Conservation (phyloP, 2,113 vertebrate species). For the Antidorcas marsupialis region DNA sequence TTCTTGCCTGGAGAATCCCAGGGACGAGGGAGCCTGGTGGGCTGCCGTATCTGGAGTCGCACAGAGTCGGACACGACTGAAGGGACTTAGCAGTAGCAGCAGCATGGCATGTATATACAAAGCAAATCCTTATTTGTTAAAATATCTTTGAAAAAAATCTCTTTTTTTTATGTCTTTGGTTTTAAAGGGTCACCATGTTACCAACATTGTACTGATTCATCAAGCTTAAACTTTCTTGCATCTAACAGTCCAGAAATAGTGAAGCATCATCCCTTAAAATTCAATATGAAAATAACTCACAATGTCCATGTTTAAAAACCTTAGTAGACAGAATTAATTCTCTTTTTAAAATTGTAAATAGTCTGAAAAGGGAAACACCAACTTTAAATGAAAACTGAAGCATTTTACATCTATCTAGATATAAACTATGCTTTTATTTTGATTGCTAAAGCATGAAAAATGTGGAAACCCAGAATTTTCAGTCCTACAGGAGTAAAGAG, state of each 20-base stretch:
- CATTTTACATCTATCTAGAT: not conserved
- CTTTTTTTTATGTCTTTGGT: not conserved
- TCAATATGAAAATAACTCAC: not conserved
- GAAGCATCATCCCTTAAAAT: not conserved
- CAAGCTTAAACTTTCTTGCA: not conserved
- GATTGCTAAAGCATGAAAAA: constrained; percentile 19
- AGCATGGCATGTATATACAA: not conserved
- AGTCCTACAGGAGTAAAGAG: not conserved
- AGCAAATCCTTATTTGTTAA: not conserved
- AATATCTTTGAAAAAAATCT: not conserved
- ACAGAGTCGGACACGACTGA: too few species aligned
- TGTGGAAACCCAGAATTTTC: not conserved
- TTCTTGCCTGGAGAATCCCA: too few species aligned
- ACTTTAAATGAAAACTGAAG: not conserved
- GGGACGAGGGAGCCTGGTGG: too few species aligned
- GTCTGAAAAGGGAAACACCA: not conserved
- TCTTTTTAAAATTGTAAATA: not conserved
- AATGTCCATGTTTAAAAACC: not conserved
- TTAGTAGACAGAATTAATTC: not conserved
- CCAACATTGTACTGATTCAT: not conserved
- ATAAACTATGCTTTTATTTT: constrained; percentile 12
- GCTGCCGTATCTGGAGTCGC: too few species aligned
- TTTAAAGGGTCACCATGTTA: not conserved
- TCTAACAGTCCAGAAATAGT: not conserved
- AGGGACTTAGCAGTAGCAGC: too few species aligned